Evolutionary conservation across 2,797 vertebrate species (phyloP).

Genomic region (Varecia variegata): DNA sequence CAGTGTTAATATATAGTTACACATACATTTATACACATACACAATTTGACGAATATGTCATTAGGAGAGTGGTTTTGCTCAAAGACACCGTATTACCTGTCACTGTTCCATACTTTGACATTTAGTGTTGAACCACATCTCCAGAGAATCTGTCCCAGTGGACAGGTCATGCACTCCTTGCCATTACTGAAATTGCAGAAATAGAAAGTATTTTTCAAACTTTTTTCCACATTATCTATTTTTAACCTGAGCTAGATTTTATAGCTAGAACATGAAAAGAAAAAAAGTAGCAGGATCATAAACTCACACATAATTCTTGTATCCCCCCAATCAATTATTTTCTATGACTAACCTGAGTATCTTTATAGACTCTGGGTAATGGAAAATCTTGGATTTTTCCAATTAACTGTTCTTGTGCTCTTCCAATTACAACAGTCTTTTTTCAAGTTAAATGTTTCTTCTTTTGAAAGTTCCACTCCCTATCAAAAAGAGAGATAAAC

Average conservation of each 20-base stretch:
- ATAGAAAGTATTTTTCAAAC: constrained; percentile 6
- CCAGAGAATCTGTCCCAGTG: not conserved
- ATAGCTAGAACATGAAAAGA: not conserved
- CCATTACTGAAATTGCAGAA: constrained; percentile 23
- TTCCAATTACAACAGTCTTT: not conserved
- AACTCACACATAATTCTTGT: not conserved
- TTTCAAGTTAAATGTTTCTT: not conserved
- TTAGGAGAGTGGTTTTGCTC: constrained; percentile 17
- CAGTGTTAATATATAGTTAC: not conserved
- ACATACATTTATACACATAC: not conserved
- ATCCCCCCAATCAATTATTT: not conserved
- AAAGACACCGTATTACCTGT: not conserved
- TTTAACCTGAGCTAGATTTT: constrained; percentile 55
- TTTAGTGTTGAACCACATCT: not conserved
- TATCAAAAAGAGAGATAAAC: not conserved
- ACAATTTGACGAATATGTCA: not conserved
- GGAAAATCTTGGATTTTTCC: constrained; percentile 24
- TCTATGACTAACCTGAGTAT: not conserved
- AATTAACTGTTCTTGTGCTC: not conserved
- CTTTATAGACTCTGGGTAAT: not conserved
- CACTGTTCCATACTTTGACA: not conserved
- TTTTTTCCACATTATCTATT: not conserved
- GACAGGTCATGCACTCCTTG: not conserved
- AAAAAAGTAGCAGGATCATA: not conserved
- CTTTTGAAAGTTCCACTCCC: not conserved